These are phyloP conservation scores for Trinectes maculatus DNA, from an alignment of 2,113 vertebrate species.

Conservation along the genomic window DNA sequence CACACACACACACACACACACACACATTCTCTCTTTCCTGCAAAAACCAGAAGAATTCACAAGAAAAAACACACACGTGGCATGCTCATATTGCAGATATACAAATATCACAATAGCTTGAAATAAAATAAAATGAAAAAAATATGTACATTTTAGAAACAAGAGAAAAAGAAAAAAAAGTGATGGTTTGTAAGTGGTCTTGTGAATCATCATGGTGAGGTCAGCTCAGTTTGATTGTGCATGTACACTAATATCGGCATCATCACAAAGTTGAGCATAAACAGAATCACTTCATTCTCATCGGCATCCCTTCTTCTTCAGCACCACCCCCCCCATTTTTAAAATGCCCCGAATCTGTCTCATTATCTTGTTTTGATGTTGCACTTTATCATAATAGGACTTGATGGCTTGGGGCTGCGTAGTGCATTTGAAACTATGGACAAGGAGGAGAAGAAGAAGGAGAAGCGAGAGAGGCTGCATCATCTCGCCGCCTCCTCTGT, in stretches of 20 bases:
- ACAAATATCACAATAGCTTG: conserved; percentile 4
- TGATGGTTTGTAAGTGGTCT: not conserved
- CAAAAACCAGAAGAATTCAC: conserved; percentile 23
- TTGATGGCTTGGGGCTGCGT: conserved; percentile 52
- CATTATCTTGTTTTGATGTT: conserved; percentile 77
- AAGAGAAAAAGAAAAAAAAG: not conserved
- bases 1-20: no score
- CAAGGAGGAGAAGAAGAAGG: conserved; percentile 59
- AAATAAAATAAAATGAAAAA: not conserved
- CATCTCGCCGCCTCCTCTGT: conserved; percentile 86
- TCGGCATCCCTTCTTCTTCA: conserved; percentile 36
- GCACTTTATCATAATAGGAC: conserved; percentile 63
- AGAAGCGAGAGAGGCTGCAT: conserved; percentile 64
- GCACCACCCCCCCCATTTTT: conserved; percentile 5
- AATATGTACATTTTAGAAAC: not conserved
- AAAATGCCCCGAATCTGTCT: conserved; percentile 71
- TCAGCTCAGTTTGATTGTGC: conserved; percentile 27
- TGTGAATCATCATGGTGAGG: conserved; percentile 21
- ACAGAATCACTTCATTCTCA: conserved; percentile 66
- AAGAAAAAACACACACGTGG: conserved; percentile 1
- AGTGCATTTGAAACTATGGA: conserved; percentile 70
- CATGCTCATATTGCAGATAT: not conserved
- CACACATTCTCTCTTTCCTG: not conserved
- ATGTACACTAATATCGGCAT: conserved; percentile 29
- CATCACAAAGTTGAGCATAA: conserved; percentile 37